phyloP scores from a whole-genome alignment of 1,140 invertebrate species.

The Stegodyphus dumicola region DNA sequence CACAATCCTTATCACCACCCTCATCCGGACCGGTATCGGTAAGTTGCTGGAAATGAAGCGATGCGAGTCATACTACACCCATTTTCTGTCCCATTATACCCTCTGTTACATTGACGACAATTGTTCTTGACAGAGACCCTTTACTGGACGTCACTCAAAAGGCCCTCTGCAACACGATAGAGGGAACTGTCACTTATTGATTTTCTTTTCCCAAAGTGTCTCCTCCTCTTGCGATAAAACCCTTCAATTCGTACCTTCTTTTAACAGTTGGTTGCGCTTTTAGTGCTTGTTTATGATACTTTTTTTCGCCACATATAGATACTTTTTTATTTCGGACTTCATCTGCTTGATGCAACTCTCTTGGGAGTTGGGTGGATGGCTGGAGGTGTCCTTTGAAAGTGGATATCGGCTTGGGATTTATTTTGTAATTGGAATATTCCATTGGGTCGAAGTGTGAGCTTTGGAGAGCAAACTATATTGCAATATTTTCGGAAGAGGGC shows the following conservation, averaged over 20 bases:
- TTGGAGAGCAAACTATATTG: not conserved
- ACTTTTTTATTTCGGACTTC: not conserved
- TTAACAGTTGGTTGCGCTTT: constrained; percentile 6
- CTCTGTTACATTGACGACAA: too few relatives aligned
- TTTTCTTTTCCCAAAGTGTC: not conserved
- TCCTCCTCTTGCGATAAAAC: not conserved
- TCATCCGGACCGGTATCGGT: too few relatives aligned
- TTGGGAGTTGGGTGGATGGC: not conserved
- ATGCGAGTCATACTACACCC: not conserved
- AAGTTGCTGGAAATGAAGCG: not conserved
- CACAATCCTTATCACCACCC: not conserved
- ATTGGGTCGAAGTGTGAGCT: not conserved
- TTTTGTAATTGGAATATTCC: not conserved
- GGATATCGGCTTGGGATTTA: not conserved
- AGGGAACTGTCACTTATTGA: not conserved
- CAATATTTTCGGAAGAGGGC: not conserved
- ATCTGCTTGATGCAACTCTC: too few relatives aligned
- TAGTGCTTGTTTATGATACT: constrained; percentile 7
- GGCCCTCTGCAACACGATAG: too few relatives aligned
- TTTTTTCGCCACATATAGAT: not conserved
- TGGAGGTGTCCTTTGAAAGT: not conserved
- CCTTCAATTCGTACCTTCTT: constrained; percentile 9
- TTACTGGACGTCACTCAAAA: too few relatives aligned
- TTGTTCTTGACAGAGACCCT: too few relatives aligned
- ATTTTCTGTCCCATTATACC: too few relatives aligned